Percentiles rank a stretch among this genome's conserved stretches.
These are phyloP conservation scores for Vesta saturnalis DNA, from an alignment of 2,888 invertebrate species.

Conservation along the genomic window DNA sequence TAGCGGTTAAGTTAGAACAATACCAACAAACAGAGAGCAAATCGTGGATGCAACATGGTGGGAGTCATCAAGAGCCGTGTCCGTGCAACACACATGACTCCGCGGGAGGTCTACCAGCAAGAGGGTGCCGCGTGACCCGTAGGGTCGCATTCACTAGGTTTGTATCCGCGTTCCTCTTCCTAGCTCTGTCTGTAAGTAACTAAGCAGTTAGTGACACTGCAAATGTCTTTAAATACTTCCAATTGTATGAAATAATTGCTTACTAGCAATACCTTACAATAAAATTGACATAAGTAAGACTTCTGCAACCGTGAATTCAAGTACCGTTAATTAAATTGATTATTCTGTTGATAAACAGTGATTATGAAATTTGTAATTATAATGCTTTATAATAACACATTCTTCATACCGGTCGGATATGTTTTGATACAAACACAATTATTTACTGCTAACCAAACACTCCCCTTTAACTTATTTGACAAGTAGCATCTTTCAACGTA, in stretches of 20 bases:
- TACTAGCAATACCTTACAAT: neutral
- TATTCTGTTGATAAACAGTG: neutral
- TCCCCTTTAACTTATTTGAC: slow-evolving; percentile 29
- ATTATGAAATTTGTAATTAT: slow-evolving; percentile 10
- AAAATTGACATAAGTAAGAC: neutral
- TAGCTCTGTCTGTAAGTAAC: slow-evolving; percentile 5
- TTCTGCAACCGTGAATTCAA: slow-evolving; percentile 5
- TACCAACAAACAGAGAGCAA: slow-evolving; percentile 21
- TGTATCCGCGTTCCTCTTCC: slow-evolving; percentile 37
- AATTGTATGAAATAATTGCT: slow-evolving; percentile 13
- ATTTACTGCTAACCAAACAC: slow-evolving; percentile 31
- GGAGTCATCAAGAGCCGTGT: slow-evolving; percentile 27
- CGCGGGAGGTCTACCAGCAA: slow-evolving; percentile 31
- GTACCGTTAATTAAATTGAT: slow-evolving; percentile 30
- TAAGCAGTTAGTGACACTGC: slow-evolving; percentile 32
- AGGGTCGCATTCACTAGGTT: slow-evolving; percentile 34
- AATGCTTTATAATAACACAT: slow-evolving; percentile 11
- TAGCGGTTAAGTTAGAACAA: slow-evolving; percentile 17
- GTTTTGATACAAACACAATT: slow-evolving; percentile 31
- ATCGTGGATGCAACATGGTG: slow-evolving; percentile 22
- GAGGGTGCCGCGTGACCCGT: slow-evolving; percentile 38
- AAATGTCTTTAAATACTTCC: slow-evolving; percentile 27
- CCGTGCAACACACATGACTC: slow-evolving; percentile 33
- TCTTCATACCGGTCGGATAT: slow-evolving; percentile 9
- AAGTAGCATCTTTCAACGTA: slow-evolving; percentile 26